Percentiles rank a stretch among this genome's conserved stretches.
phyloP scores from a whole-genome alignment of 2,797 vertebrate species.

The Cynopterus sphinx region DNA sequence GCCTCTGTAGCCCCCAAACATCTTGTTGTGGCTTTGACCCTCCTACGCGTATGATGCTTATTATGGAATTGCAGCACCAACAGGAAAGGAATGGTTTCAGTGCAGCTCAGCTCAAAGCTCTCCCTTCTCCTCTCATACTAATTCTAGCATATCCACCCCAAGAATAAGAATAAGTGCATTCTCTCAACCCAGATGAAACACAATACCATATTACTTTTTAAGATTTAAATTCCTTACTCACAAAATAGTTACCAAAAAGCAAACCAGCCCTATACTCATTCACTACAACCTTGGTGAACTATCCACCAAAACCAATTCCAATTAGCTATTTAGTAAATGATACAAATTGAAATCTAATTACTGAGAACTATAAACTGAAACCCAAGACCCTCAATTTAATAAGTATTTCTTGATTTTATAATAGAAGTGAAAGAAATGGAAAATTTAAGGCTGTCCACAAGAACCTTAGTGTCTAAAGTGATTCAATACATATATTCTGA shows the following conservation, averaged over 20 bases:
- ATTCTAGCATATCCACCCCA: not conserved
- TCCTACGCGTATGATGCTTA: not conserved
- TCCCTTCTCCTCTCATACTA: not conserved
- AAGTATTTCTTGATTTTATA: not conserved
- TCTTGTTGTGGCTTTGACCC: conserved; percentile 29
- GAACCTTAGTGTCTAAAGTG: not conserved
- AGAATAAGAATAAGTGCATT: not conserved
- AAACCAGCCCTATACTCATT: not conserved
- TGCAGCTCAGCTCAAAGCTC: not conserved
- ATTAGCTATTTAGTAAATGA: not conserved
- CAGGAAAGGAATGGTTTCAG: not conserved
- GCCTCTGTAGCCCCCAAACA: not conserved
- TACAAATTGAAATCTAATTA: conserved; percentile 30
- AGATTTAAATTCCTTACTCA: conserved; percentile 10
- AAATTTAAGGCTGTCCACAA: not conserved
- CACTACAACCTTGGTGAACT: not conserved
- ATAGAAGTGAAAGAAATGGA: not conserved
- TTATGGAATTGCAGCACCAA: not conserved
- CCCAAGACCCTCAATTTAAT: not conserved
- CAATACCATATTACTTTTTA: not conserved
- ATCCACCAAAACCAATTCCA: not conserved
- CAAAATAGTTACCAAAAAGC: not conserved
- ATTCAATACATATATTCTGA: not conserved
- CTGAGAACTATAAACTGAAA: conserved; percentile 10
- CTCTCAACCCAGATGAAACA: not conserved